Evolutionary conservation across 2,888 invertebrate species (phyloP), one percentile per base, ranked within the genome.

Genomic region (Ectropis crepuscularia): DNA sequence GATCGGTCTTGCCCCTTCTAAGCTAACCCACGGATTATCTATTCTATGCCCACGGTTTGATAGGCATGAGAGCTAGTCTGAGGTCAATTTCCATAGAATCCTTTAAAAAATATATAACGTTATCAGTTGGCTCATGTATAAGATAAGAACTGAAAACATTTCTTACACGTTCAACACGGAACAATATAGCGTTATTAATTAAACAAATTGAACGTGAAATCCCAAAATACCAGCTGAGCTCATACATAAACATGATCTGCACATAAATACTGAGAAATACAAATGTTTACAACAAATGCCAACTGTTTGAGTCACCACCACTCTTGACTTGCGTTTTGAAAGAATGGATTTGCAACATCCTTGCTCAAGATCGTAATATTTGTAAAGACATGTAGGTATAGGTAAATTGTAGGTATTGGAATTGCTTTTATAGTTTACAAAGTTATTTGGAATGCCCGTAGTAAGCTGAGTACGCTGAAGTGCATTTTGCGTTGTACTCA

Each of bases 261-360:
- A 61, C 45, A 65, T 54, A 65, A 63, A 63, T 54, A 65, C 53
- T 42, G 50, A 64, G 64, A 65, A 68, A 61, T 60, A 57, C 60
- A 61, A 65, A 62, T 48, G 57, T 67, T 62, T 61, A 45, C 55
- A 68, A 60, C 42, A 74, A 73, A 76, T 77, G 59, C 74, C 73
- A 73, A 71, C 60, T 54, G 64, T 70, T 71, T 78, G 78, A 78
- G 72, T 80, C 79, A 78, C 51, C 59, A 53, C 49, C 46, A 46
- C 37, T 16, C 43, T 51, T 48, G 39, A 47, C 9, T 51, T 50
- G 59, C 61, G 61, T 65, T 57, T 68, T 62, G 43, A 59, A 64
- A 60, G 64, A 61, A 58, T 45, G 9, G 41, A 57, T 57, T 65
- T 49, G 60, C 64, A 65, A 61, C 64, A 65, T 61, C 55, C 59